phyloP scores from a whole-genome alignment of 2,797 vertebrate genomes.

The Sebastes itinus region DNA sequence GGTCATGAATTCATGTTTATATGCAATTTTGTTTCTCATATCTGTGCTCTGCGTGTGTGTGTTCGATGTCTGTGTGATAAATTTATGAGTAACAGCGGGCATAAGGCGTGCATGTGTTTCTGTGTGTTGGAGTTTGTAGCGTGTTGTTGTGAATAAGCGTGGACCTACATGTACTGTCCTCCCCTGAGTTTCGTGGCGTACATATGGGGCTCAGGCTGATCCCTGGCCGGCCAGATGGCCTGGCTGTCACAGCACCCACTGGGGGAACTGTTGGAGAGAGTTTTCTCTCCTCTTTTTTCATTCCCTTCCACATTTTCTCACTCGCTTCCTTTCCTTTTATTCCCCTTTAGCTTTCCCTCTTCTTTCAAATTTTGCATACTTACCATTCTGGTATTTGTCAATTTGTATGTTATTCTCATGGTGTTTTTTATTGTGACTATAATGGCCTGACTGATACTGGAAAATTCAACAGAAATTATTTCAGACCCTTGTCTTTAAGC shows the following conservation, averaged over 20 bases:
- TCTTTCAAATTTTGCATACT: neutral
- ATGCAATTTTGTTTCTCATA: constrained; percentile 6
- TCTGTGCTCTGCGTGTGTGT: neutral
- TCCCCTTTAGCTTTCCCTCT: neutral
- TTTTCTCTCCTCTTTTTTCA: constrained; percentile 27
- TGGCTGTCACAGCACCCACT: constrained; percentile 58
- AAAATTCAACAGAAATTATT: neutral
- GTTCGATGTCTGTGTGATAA: constrained; percentile 15
- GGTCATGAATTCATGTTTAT: constrained; percentile 24
- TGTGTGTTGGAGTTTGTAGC: neutral
- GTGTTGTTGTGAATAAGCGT: constrained; percentile 12
- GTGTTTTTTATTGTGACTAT: neutral
- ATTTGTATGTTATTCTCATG: neutral
- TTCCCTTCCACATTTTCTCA: constrained; percentile 7
- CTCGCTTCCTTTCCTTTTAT: neutral
- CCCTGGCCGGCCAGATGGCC: constrained; percentile 71
- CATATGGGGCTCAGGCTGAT: constrained; percentile 65
- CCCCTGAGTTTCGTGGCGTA: constrained; percentile 48
- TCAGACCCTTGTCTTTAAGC: neutral
- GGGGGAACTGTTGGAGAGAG: constrained; percentile 50
- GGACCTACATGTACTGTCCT: constrained; percentile 41
- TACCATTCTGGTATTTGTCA: neutral
- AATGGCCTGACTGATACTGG: neutral
- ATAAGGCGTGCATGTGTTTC: constrained; percentile 10
- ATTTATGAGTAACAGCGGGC: neutral